phyloP scores from a whole-genome alignment of 2,888 invertebrate genomes.

The Allygus modestus region DNA sequence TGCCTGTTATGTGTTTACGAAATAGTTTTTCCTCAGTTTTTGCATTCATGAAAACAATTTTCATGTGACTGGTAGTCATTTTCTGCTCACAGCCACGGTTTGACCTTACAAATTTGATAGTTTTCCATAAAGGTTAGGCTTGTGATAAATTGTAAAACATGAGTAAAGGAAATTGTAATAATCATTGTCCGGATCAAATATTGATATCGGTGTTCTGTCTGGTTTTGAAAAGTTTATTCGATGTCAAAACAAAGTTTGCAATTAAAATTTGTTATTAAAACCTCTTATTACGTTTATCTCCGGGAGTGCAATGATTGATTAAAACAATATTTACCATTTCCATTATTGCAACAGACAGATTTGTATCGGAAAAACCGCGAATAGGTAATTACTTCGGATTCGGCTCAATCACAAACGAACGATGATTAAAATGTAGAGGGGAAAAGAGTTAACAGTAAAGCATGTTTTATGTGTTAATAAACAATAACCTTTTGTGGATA shows the following conservation, averaged over 20 bases:
- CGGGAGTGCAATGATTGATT: slow-evolving; percentile 44
- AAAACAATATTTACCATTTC: slow-evolving; percentile 38
- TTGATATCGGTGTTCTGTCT: background rate
- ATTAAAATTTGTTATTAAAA: slow-evolving; percentile 38
- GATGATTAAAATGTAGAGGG: slow-evolving; percentile 40
- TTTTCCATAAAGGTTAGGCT: too few species aligned
- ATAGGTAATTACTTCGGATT: slow-evolving; percentile 31
- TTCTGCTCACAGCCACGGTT: too few species aligned
- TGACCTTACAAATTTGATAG: too few species aligned
- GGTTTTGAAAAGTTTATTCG: background rate
- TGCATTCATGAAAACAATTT: too few species aligned
- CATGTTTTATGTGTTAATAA: slow-evolving; percentile 45
- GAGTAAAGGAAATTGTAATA: too few species aligned
- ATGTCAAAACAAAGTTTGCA: background rate
- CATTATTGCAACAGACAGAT: slow-evolving; percentile 42
- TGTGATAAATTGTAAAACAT: too few species aligned
- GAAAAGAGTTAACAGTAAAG: slow-evolving; percentile 39
- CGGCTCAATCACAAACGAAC: slow-evolving; percentile 11
- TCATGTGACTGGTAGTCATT: too few species aligned
- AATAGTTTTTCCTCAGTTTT: too few species aligned
- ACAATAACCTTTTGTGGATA: slow-evolving; percentile 45
- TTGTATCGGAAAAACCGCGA: slow-evolving; percentile 16
- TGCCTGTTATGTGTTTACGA: too few species aligned
- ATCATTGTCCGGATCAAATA: background rate
- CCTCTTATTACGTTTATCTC: slow-evolving; percentile 40